Evolutionary conservation across 2,797 vertebrate species (phyloP).

Genomic region (Urocyon cinereoargenteus): DNA sequence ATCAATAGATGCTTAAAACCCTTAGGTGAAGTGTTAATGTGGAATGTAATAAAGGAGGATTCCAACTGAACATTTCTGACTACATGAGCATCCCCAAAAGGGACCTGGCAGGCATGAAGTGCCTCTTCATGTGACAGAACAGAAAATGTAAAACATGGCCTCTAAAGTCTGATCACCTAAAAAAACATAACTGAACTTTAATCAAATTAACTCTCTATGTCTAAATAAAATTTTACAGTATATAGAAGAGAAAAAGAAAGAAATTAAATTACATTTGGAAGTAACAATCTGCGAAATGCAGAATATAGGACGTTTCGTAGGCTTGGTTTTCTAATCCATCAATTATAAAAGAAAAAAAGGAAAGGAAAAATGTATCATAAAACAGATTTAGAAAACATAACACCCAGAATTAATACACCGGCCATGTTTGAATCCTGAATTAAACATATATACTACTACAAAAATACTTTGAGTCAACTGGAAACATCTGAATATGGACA

Average conservation of each 20-base stretch:
- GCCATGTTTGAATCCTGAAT: neutral
- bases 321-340: neutral
- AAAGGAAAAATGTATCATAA: neutral
- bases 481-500: neutral
- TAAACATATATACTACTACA: neutral
- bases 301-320: neutral
- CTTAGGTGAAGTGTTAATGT: neutral
- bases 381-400: neutral
- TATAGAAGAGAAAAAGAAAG: neutral
- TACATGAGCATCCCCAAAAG: neutral
- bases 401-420: neutral
- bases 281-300: no score
- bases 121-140: neutral
- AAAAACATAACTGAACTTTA: neutral
- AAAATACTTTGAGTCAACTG: neutral
- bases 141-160: no score
- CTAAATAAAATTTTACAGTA: neutral
- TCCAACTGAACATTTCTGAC: neutral
- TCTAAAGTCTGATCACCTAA: neutral
- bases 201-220: neutral
- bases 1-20: neutral
- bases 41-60: neutral
- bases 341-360: neutral
- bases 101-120: neutral
- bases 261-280: neutral